Evolutionary conservation across 2,797 vertebrate genomes (phyloP).

Genomic region (Enteromius fasciolatus): DNA sequence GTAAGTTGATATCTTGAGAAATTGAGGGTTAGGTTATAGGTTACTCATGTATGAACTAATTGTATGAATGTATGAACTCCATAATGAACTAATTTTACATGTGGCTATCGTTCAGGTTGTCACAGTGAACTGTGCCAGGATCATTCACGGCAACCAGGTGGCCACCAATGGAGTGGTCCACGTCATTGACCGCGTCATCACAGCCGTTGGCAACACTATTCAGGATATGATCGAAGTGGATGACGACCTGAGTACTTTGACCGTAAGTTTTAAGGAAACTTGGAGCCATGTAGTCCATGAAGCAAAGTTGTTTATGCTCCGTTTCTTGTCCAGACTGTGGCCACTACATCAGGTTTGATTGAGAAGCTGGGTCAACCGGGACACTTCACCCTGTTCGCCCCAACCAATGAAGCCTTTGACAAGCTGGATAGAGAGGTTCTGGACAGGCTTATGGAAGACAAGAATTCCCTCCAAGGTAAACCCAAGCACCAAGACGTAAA

Average conservation of each 20-base stretch:
- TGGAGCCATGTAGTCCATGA: background rate
- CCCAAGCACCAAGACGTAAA: background rate
- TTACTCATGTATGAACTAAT: background rate
- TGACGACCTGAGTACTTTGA: conserved; percentile 88
- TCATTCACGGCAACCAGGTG: conserved; percentile 94
- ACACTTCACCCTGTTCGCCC: conserved; percentile 94
- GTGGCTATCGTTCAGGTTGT: conserved; percentile 81
- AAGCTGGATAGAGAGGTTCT: conserved; percentile 83
- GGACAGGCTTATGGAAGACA: conserved; percentile 87
- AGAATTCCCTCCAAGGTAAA: conserved; percentile 87
- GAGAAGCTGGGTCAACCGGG: conserved; percentile 85
- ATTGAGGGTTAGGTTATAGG: background rate
- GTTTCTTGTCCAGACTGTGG: conserved; percentile 77
- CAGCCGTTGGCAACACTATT: conserved; percentile 85
- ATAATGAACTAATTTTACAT: background rate
- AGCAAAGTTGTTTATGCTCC: background rate
- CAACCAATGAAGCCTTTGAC: conserved; percentile 92
- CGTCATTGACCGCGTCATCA: conserved; percentile 92
- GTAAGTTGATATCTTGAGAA: conserved; percentile 74
- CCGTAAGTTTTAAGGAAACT: conserved; percentile 71
- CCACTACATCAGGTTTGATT: conserved; percentile 79
- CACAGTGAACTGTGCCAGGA: conserved; percentile 95
- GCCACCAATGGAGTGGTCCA: conserved; percentile 98
- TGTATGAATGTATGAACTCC: no score
- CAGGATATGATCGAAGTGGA: conserved; percentile 83